Evolutionary conservation across 1,140 invertebrate species (phyloP), one percentile per base, ranked within the genome.

Genomic region (Magallana ariakensis): DNA sequence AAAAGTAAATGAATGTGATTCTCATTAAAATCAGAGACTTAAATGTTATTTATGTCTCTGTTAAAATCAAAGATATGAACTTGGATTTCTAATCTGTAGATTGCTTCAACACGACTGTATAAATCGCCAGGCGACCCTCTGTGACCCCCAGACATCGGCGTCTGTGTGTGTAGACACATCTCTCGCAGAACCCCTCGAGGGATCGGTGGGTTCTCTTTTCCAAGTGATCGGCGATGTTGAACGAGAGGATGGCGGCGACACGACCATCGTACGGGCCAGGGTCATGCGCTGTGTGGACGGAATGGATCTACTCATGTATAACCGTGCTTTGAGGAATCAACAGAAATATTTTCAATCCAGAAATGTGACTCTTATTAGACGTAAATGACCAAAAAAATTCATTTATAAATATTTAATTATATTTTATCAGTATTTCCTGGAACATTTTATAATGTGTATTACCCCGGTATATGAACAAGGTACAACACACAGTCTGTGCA

Each of bases 241-340:
- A 26, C 75, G 54, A n/a, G 55, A 86, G 11, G 53, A 87, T 13
- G 15, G 53, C 13, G 33, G 16, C 10, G 33, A 46, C 33, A 46
- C 33, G 33, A 33, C 10, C 56, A 46, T 87, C 11, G 80, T 93
- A 33, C 87, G 87, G 22, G 91, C 91, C 4, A 57, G 89, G 55
- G 83, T 93, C 33, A 90, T 92, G 5, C 84, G 91, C 6, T 91
- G 90, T 88, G 90, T 91, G 13, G 92, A 93, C 66, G 91, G 91
- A 6, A 70, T 93, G 60, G 92, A 93, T 80, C 15, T 92, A 22
- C 55, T 85, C 0, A 13, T 92, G 80, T 93, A 91, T 55, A 87
- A 87, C 55, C 90, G 90, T 80, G 89, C 90, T 1, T 33, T 93
- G 54, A 15, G 87, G 33, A 13, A 66, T 60, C 92, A 93, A 82